Evolutionary conservation across 2,888 invertebrate genomes (phyloP).

Genomic region (Aphelenchoides bicaudatus): DNA sequence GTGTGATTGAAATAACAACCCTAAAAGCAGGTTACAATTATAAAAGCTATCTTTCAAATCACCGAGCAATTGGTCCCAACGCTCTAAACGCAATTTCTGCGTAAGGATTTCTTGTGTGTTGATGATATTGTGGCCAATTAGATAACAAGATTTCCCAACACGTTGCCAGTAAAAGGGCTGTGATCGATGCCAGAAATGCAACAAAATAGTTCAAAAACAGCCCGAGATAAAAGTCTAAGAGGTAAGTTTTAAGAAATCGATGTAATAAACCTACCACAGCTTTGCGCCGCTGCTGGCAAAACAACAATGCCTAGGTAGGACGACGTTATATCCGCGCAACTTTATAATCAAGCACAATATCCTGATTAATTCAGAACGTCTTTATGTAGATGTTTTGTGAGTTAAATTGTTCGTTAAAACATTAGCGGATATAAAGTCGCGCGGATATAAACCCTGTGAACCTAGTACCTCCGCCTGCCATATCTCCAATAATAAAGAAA

Average conservation of each 20-base stretch:
- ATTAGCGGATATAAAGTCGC: no score
- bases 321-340: no score
- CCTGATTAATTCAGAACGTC: no score
- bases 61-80: constrained; percentile 21
- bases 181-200: constrained; percentile 8
- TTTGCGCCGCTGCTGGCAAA: constrained; percentile 5
- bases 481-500: constrained; percentile 6
- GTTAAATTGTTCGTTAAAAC: no score
- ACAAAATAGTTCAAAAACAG: not conserved
- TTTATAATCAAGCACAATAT: no score
- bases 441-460: no score
- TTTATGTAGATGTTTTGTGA: no score
- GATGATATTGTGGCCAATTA: constrained; percentile 43
- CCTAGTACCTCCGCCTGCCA: constrained; percentile 3
- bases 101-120: constrained; percentile 55
- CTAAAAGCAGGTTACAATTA: constrained; percentile 26
- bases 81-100: constrained; percentile 51
- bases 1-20: constrained; percentile 43
- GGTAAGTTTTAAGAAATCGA: not conserved
- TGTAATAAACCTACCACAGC: not conserved
- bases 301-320: no score
- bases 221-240: not conserved
- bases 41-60: constrained; percentile 27
- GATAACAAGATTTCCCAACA: constrained; percentile 29
- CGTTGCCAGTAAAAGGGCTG: constrained; percentile 15